Conservation (phyloP, 2,888 invertebrate genomes). For the Mesorhabditis belari region DNA sequence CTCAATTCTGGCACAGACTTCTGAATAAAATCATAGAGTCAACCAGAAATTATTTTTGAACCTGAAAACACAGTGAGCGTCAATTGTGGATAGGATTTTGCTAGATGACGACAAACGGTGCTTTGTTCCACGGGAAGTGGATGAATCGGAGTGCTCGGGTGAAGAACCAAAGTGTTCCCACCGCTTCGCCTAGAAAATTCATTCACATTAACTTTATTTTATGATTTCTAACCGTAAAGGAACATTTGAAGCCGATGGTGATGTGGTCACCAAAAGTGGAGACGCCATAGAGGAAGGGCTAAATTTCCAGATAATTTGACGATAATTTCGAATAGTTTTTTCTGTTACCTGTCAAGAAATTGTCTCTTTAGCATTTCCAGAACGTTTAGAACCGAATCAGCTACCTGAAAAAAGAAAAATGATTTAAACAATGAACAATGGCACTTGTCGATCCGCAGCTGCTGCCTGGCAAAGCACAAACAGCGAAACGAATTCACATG, state of each 20-base stretch:
- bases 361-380: conserved; percentile 83
- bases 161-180: not conserved
- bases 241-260: not conserved
- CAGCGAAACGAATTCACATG: conserved; percentile 75
- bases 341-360: conserved; percentile 67
- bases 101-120: conserved; percentile 82
- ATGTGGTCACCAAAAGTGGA: not conserved
- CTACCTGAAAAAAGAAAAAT: conserved; percentile 6
- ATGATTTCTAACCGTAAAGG: not conserved
- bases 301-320: too few relatives aligned
- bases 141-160: conserved; percentile 59
- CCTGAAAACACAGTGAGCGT: conserved; percentile 99
- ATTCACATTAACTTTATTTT: not conserved
- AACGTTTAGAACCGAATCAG: conserved; percentile 75
- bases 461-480: conserved; percentile 79
- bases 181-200: not conserved
- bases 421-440: conserved; percentile 70
- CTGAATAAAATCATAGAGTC: conserved; percentile 60
- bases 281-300: not conserved
- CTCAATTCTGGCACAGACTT: conserved; percentile 92
- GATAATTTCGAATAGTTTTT: not conserved
- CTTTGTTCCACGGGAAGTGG: conserved; percentile 69
- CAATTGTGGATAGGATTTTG: conserved; percentile 87
- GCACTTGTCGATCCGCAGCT: conserved; percentile 54
- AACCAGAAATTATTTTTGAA: conserved; percentile 56